Evolutionary conservation across 1,140 invertebrate species (phyloP).

Genomic region (Heliconius melpomene): DNA sequence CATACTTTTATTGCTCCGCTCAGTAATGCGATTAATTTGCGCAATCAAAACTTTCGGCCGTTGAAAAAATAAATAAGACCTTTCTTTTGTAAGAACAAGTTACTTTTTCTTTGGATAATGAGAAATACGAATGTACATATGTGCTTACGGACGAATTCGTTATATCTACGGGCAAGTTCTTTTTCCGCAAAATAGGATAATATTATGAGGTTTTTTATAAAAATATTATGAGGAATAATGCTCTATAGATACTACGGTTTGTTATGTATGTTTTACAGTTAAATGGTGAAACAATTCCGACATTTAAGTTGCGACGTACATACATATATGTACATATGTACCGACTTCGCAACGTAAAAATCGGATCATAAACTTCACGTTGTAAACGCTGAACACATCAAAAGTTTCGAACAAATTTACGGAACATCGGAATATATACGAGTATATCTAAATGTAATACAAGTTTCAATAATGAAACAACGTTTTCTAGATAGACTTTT

Average conservation of each 20-base stretch:
- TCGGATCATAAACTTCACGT: background rate
- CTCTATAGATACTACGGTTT: no score
- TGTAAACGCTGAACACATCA: conserved; percentile 1
- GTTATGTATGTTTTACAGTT: no score
- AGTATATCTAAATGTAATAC: no score
- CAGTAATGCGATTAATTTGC: conserved; percentile 11
- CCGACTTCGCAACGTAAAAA: background rate
- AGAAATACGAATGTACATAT: background rate
- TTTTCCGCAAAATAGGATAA: background rate
- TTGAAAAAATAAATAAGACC: background rate
- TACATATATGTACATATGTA: background rate
- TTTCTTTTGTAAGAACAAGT: background rate
- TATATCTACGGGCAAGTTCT: background rate
- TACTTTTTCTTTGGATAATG: background rate
- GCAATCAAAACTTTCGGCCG: background rate
- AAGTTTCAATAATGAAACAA: no score
- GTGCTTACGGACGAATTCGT: background rate
- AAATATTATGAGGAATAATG: no score
- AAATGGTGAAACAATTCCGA: background rate
- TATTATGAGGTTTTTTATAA: no score
- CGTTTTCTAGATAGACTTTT: no score
- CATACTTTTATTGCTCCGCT: background rate
- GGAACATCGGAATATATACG: no score
- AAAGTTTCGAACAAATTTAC: background rate
- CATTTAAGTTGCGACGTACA: background rate